Conservation (phyloP, 2,797 vertebrate genomes). For the Nannoperca obscura region DNA sequence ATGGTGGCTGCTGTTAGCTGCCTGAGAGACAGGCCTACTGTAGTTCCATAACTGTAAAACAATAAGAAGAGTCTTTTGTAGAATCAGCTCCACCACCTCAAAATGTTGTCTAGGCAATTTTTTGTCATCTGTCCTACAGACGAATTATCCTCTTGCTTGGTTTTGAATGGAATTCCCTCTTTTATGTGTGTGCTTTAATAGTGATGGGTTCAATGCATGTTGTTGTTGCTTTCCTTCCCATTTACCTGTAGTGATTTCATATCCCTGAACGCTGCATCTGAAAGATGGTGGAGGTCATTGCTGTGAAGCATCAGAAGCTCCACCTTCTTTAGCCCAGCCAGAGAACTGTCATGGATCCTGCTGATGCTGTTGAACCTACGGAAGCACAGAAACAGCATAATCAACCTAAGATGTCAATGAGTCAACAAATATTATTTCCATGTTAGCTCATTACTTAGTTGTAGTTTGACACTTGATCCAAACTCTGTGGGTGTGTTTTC, state of each 20-base stretch:
- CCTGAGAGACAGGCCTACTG: background rate
- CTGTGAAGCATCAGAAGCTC: constrained; percentile 96
- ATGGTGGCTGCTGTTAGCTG: background rate
- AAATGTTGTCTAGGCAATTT: background rate
- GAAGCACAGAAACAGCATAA: constrained; percentile 18
- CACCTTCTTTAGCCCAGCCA: constrained; percentile 87
- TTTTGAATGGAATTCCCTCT: background rate
- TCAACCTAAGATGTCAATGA: background rate
- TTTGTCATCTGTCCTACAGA: background rate
- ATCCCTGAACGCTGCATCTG: constrained; percentile 88
- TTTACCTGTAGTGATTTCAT: constrained; percentile 86
- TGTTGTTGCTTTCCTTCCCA: constrained; percentile 1
- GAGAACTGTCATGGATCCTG: constrained; percentile 84
- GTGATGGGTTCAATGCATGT: background rate
- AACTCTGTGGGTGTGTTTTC: background rate
- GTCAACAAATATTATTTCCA: background rate
- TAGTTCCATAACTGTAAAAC: background rate
- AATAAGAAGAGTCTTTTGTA: background rate
- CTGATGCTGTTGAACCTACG: constrained; percentile 95
- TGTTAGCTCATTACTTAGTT: background rate
- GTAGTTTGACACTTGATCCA: background rate
- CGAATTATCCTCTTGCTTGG: background rate
- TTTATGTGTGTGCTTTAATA: background rate
- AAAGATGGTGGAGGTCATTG: constrained; percentile 91
- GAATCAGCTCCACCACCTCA: background rate